Evolutionary conservation across 2,113 vertebrate species (phyloP).

Genomic region (Etia nguti): DNA sequence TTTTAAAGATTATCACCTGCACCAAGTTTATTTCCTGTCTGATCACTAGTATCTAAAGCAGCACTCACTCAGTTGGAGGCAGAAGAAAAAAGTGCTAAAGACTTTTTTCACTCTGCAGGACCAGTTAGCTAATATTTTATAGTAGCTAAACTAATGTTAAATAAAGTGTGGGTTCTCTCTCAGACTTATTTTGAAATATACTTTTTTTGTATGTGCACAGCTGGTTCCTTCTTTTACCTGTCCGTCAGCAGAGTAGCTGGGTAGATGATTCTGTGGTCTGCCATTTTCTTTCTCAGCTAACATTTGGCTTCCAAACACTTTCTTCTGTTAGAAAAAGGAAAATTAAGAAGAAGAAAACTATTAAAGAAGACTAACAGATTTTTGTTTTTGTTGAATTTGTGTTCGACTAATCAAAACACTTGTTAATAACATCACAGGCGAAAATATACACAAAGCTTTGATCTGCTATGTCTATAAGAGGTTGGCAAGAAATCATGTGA

Average conservation of each 20-base stretch:
- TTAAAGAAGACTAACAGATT: not conserved
- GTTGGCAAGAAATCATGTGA: not conserved
- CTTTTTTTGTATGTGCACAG: not conserved
- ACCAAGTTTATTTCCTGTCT: not conserved
- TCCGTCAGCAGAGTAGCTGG: not conserved
- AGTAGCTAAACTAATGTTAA: not conserved
- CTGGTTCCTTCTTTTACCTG: not conserved
- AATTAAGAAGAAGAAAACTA: not conserved
- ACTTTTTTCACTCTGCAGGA: not conserved
- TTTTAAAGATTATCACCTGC: not conserved
- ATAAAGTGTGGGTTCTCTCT: not conserved
- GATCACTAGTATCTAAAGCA: not conserved
- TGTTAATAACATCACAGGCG: not conserved
- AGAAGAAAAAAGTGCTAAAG: not conserved
- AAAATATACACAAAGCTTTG: not conserved
- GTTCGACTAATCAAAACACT: not conserved
- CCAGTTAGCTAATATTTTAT: not conserved
- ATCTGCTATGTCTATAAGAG: not conserved
- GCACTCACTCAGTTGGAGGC: not conserved
- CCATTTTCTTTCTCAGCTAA: constrained; percentile 38
- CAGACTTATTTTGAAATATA: not conserved
- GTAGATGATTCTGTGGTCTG: not conserved
- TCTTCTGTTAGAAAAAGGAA: constrained; percentile 43
- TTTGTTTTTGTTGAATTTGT: not conserved
- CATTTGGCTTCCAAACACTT: constrained; percentile 45